Percentiles rank a stretch among this genome's conserved stretches.
phyloP scores from a whole-genome alignment of 1,140 invertebrate genomes.

The Drosophila varians region DNA sequence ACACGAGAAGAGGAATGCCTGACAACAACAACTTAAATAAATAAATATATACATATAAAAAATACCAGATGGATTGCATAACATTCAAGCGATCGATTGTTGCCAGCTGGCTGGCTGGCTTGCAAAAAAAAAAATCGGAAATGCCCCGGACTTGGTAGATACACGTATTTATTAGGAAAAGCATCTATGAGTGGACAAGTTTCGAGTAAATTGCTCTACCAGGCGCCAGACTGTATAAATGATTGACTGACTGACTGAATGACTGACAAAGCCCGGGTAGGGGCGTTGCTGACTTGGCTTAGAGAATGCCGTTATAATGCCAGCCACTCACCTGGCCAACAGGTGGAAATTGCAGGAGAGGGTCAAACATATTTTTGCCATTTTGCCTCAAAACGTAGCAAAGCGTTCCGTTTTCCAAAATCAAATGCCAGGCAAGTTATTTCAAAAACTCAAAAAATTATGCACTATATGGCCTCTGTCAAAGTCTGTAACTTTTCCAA shows the following conservation, averaged over 20 bases:
- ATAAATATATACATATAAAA: not conserved
- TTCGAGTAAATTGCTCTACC: conserved; percentile 13
- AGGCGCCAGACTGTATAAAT: conserved; percentile 8
- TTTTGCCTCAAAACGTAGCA: conserved; percentile 4
- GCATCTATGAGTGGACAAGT: conserved; percentile 47
- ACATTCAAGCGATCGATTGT: conserved; percentile 17
- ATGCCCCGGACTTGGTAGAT: conserved; percentile 22
- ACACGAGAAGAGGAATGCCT: conserved; percentile 23
- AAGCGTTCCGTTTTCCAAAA: not conserved
- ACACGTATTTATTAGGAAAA: conserved; percentile 15
- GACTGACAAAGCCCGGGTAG: not conserved
- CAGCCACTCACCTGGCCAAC: conserved; percentile 15
- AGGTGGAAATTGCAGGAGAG: not conserved
- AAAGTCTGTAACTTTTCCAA: not conserved
- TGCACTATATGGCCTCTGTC: too few relatives aligned
- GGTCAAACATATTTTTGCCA: conserved; percentile 1
- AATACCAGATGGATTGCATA: conserved; percentile 55
- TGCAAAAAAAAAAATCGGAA: conserved; percentile 62
- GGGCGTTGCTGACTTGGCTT: conserved; percentile 6
- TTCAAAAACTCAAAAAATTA: too few relatives aligned
- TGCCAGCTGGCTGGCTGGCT: conserved; percentile 29
- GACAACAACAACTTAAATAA: too few relatives aligned
- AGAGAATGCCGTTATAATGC: conserved; percentile 16
- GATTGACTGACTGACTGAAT: not conserved
- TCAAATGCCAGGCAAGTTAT: too few relatives aligned